phyloP scores from a whole-genome alignment of 2,113 vertebrate genomes.

The Anoura caudifer region DNA sequence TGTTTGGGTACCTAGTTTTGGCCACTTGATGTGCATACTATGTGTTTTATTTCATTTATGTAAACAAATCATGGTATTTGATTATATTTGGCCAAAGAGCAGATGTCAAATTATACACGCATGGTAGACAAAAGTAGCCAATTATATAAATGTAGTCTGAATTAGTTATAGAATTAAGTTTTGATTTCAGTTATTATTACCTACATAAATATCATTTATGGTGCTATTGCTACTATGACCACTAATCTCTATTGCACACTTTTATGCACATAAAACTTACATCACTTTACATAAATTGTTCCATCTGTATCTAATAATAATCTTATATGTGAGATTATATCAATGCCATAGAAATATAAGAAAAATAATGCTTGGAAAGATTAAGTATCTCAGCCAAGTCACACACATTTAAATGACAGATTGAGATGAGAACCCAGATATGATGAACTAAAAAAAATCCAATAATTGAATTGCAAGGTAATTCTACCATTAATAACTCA shows the following conservation, averaged over 20 bases:
- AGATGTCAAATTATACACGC: conserved; percentile 48
- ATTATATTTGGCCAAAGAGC: conserved; percentile 42
- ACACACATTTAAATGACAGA: not conserved
- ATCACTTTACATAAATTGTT: not conserved
- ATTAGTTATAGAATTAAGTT: conserved; percentile 17
- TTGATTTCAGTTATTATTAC: not conserved
- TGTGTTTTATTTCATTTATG: conserved; percentile 44
- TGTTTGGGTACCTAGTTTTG: conserved; percentile 17
- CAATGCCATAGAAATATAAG: not conserved
- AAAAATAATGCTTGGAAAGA: not conserved
- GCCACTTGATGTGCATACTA: not conserved
- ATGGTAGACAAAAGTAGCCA: conserved; percentile 29
- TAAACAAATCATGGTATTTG: conserved; percentile 60
- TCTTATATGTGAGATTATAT: not conserved
- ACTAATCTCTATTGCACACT: not conserved
- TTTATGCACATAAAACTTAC: not conserved
- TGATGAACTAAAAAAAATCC: not conserved
- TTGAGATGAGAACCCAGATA: not conserved
- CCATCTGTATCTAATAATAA: not conserved
- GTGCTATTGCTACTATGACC: not conserved
- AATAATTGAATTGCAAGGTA: not conserved
- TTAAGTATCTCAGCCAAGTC: not conserved
- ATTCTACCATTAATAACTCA: not conserved
- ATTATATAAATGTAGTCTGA: conserved; percentile 34
- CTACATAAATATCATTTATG: not conserved